Evolutionary conservation across 2,888 invertebrate species (phyloP).

Genomic region (Formica aserva): DNA sequence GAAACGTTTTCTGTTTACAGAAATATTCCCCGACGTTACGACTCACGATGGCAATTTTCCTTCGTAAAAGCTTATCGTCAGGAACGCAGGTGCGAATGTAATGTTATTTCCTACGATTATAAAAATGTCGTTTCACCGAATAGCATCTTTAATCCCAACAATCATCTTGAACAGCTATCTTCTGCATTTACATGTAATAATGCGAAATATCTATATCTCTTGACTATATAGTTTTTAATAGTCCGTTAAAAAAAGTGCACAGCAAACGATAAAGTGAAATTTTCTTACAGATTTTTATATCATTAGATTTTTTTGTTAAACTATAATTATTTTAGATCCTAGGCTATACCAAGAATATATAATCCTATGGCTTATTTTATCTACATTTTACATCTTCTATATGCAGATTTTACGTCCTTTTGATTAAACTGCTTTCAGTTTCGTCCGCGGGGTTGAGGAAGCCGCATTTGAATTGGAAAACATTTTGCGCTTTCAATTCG

Average conservation of each 20-base stretch:
- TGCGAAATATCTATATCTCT: neutral
- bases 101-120: slow-evolving; percentile 4
- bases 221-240: neutral
- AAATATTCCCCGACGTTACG: slow-evolving; percentile 7
- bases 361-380: neutral
- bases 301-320: neutral
- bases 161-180: neutral
- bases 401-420: slow-evolving; percentile 5
- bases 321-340: neutral
- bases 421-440: slow-evolving; percentile 19
- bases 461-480: slow-evolving; percentile 27
- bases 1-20: neutral
- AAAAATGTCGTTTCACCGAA: slow-evolving; percentile 30
- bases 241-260: neutral
- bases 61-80: slow-evolving; percentile 14
- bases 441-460: neutral
- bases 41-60: neutral
- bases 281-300: neutral
- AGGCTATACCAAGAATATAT: neutral
- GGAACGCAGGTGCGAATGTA: slow-evolving; percentile 17
- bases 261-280: neutral
- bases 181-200: neutral
- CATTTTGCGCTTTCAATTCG: slow-evolving; percentile 28
- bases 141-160: slow-evolving; percentile 25
- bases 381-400: neutral